Evolutionary conservation across 1,140 invertebrate genomes (phyloP).

Genomic region (Drosophila repleta): DNA sequence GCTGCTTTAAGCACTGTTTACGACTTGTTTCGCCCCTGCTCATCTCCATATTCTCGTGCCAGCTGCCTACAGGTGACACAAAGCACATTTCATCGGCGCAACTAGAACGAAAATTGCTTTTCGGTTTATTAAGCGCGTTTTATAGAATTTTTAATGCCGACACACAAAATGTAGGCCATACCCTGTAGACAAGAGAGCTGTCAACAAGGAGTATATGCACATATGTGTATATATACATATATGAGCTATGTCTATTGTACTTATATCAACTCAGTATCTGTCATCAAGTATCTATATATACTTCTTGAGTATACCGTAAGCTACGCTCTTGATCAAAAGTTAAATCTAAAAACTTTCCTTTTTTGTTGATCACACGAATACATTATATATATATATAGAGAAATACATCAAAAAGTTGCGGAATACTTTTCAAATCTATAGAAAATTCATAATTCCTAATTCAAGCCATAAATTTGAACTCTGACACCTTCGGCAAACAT

Average conservation of each 20-base stretch:
- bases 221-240: too few relatives aligned
- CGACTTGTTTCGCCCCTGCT: not conserved
- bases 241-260: too few relatives aligned
- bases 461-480: slow-evolving; percentile 7
- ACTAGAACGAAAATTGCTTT: slow-evolving; percentile 54
- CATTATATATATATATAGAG: too few relatives aligned
- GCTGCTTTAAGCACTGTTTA: slow-evolving; percentile 11
- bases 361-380: too few relatives aligned
- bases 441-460: not conserved
- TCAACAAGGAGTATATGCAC: not conserved
- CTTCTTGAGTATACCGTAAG: too few relatives aligned
- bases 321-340: too few relatives aligned
- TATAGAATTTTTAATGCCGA: slow-evolving; percentile 55
- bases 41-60: slow-evolving; percentile 18
- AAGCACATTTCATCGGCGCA: slow-evolving; percentile 16
- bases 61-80: slow-evolving; percentile 1
- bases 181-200: not conserved
- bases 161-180: slow-evolving; percentile 6
- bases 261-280: too few relatives aligned
- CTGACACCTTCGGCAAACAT: slow-evolving; percentile 7
- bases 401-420: too few relatives aligned
- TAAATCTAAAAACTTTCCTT: too few relatives aligned
- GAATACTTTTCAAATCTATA: not conserved
- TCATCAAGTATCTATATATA: too few relatives aligned
- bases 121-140: slow-evolving; percentile 65